Evolutionary conservation across 2,888 invertebrate genomes (phyloP).

Genomic region (Papilio gigon): DNA sequence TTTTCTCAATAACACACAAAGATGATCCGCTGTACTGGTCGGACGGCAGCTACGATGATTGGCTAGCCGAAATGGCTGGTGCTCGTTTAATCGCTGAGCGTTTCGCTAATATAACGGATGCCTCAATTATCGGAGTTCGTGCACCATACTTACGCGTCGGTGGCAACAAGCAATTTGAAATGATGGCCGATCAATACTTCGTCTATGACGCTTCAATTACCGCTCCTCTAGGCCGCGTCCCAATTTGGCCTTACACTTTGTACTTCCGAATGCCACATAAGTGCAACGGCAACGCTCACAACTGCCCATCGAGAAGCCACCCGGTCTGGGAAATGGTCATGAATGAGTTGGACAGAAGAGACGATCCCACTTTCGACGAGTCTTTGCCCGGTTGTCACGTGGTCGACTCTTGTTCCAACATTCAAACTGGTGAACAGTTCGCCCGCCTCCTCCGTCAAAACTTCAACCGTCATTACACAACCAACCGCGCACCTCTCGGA

Average conservation of each 20-base stretch:
- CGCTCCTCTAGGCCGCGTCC: slow-evolving; percentile 92
- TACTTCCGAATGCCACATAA: slow-evolving; percentile 98
- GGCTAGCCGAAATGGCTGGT: slow-evolving; percentile 97
- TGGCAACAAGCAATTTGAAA: slow-evolving; percentile 97
- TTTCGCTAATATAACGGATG: slow-evolving; percentile 95
- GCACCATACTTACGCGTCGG: slow-evolving; percentile 95
- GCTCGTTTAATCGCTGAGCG: slow-evolving; percentile 92
- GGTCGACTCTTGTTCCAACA: slow-evolving; percentile 96
- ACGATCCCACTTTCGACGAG: slow-evolving; percentile 96
- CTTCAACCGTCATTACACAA: slow-evolving; percentile 96
- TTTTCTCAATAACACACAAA: slow-evolving; percentile 96
- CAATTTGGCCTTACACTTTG: slow-evolving; percentile 98
- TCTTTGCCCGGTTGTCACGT: slow-evolving; percentile 96
- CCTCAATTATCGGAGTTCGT: slow-evolving; percentile 93
- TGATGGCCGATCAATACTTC: slow-evolving; percentile 98
- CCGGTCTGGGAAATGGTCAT: slow-evolving; percentile 98
- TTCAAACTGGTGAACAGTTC: slow-evolving; percentile 95
- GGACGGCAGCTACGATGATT: slow-evolving; percentile 93
- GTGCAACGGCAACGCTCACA: slow-evolving; percentile 96
- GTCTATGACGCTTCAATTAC: slow-evolving; percentile 97
- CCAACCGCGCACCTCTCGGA: slow-evolving; percentile 95
- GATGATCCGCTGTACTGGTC: slow-evolving; percentile 96
- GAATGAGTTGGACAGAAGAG: slow-evolving; percentile 96
- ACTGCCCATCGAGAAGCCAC: slow-evolving; percentile 94
- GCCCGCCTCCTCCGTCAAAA: slow-evolving; percentile 94